These are phyloP conservation scores for Tachina fera DNA, from an alignment of 2,888 invertebrate species.

Conservation along the genomic window DNA sequence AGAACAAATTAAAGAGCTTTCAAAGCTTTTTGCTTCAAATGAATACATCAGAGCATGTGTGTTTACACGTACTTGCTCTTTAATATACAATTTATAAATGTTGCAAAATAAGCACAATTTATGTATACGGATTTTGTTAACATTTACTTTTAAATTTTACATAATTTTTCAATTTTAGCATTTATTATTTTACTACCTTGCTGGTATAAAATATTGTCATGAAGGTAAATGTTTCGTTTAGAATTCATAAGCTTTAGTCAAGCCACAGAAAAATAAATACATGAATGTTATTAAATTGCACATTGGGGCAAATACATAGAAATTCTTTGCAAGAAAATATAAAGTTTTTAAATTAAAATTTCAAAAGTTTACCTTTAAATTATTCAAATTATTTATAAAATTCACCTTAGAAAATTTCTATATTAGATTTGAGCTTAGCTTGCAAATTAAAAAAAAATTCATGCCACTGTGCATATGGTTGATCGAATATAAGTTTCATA, in stretches of 20 bases:
- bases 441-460: not conserved
- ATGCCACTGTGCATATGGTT: constrained; percentile 11
- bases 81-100: not conserved
- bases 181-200: constrained; percentile 71
- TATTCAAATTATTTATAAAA: too few relatives aligned
- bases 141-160: constrained; percentile 55
- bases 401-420: too few relatives aligned
- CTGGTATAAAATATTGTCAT: constrained; percentile 41
- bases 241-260: constrained; percentile 34
- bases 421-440: too few relatives aligned
- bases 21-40: too few relatives aligned
- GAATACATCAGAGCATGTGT: not conserved
- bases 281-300: constrained; percentile 40
- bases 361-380: too few relatives aligned
- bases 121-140: constrained; percentile 46
- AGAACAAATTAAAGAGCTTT: too few relatives aligned
- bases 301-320: not conserved
- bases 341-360: not conserved
- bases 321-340: not conserved
- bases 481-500: constrained; percentile 28
- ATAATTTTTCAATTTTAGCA: constrained; percentile 23
- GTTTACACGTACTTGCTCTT: not conserved
- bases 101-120: constrained; percentile 26
- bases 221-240: constrained; percentile 54
- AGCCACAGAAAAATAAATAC: constrained; percentile 15